Conservation (phyloP, 2,888 invertebrate species). For the Candidula unifasciata region DNA sequence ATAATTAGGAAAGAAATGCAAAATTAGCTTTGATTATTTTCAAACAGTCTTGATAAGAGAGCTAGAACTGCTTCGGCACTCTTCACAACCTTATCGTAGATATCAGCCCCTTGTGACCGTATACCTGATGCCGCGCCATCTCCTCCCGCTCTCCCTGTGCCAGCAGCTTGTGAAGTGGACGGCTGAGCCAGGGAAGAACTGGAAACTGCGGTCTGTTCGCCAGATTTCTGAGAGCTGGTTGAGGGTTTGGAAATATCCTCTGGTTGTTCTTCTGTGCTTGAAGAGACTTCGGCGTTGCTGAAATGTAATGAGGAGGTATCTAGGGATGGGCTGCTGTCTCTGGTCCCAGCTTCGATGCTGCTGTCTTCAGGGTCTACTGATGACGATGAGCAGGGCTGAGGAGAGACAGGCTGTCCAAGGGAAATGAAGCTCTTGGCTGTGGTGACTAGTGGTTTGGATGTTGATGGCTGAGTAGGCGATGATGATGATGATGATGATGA, state of each 20-base stretch:
- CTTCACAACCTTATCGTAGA: conserved; percentile 51
- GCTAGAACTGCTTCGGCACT: conserved; percentile 43
- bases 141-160: not conserved
- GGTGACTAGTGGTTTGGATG: conserved; percentile 28
- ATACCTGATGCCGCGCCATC: conserved; percentile 27
- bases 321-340: not conserved
- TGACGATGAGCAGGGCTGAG: conserved; percentile 37
- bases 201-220: not conserved
- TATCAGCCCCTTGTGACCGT: conserved; percentile 45
- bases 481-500: not conserved
- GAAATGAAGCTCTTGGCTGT: not conserved
- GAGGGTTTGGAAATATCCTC: conserved; percentile 13
- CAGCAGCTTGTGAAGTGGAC: conserved; percentile 2
- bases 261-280: conserved; percentile 26
- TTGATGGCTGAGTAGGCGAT: not conserved
- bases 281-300: conserved; percentile 18
- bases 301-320: not conserved
- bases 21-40: conserved; percentile 32
- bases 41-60: conserved; percentile 37
- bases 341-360: not conserved
- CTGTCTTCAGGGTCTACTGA: conserved; percentile 27
- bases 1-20: not conserved
- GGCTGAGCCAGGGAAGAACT: not conserved
- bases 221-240: not conserved
- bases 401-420: conserved; percentile 35